Conservation (phyloP, 2,797 vertebrate genomes). For the Falco novaeseelandiae region DNA sequence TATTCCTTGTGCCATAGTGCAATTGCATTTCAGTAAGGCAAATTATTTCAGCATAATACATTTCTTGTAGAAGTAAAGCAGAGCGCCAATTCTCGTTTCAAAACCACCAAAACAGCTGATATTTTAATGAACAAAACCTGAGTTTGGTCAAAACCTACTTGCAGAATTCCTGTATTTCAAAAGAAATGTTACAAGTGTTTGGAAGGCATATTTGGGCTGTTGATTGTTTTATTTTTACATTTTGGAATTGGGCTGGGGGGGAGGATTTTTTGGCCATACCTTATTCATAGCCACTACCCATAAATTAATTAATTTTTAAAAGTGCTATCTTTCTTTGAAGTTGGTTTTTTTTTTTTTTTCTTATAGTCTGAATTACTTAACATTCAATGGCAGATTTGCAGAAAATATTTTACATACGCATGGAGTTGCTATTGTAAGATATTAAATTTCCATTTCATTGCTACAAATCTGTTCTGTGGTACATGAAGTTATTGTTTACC, state of each 20-base stretch:
- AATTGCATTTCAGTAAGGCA: background rate
- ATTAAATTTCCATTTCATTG: background rate
- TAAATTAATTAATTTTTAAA: background rate
- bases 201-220: background rate
- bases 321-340: background rate
- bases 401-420: background rate
- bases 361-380: background rate
- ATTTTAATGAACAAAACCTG: background rate
- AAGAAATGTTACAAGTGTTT: background rate
- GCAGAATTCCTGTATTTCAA: background rate
- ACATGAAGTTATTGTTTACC: background rate
- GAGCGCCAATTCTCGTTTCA: background rate
- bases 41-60: background rate
- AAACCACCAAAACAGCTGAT: background rate
- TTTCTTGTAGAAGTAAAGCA: background rate
- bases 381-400: background rate
- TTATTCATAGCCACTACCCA: background rate
- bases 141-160: background rate
- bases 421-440: background rate
- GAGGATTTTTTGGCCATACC: background rate
- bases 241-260: accelerated
- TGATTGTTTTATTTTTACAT: background rate
- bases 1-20: background rate
- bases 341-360: background rate
- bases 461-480: background rate